Evolutionary conservation across 2,797 vertebrate genomes (phyloP).

Genomic region (Merluccius polli): DNA sequence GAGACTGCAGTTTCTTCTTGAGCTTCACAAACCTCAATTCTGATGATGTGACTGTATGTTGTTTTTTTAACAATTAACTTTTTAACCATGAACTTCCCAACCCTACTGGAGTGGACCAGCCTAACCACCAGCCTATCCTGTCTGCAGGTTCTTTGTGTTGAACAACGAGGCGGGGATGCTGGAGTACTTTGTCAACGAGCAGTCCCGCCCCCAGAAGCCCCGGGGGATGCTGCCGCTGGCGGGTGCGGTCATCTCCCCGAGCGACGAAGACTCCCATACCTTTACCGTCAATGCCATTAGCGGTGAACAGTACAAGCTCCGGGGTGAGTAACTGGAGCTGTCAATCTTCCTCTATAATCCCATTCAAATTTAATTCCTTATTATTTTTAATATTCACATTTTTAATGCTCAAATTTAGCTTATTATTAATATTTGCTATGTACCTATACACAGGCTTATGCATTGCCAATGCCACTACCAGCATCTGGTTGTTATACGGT

Average conservation of each 20-base stretch:
- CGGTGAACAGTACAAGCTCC: conserved; percentile 96
- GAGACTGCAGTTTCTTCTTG: background rate
- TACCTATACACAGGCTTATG: too few species aligned
- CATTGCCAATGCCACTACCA: too few species aligned
- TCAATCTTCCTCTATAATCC: too few species aligned
- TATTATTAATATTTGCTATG: too few species aligned
- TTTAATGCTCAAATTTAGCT: too few species aligned
- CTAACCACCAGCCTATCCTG: background rate
- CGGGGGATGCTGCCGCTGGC: conserved; percentile 90
- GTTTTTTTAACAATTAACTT: too few species aligned
- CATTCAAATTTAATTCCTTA: too few species aligned
- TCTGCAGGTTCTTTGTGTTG: conserved; percentile 90
- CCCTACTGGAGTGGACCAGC: background rate
- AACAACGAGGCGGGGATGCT: conserved; percentile 93
- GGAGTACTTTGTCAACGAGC: conserved; percentile 98
- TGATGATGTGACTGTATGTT: background rate
- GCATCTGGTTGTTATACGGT: too few species aligned
- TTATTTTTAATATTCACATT: too few species aligned
- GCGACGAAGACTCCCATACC: conserved; percentile 97
- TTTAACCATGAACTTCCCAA: too few species aligned
- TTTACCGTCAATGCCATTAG: conserved; percentile 98
- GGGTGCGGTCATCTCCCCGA: conserved; percentile 96
- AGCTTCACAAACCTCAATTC: background rate
- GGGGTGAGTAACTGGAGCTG: conserved; percentile 79
- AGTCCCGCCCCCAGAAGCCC: conserved; percentile 89